Percentiles rank a stretch among this genome's conserved stretches.
phyloP scores from a whole-genome alignment of 2,888 invertebrate species.

The Callimorpha dominula region DNA sequence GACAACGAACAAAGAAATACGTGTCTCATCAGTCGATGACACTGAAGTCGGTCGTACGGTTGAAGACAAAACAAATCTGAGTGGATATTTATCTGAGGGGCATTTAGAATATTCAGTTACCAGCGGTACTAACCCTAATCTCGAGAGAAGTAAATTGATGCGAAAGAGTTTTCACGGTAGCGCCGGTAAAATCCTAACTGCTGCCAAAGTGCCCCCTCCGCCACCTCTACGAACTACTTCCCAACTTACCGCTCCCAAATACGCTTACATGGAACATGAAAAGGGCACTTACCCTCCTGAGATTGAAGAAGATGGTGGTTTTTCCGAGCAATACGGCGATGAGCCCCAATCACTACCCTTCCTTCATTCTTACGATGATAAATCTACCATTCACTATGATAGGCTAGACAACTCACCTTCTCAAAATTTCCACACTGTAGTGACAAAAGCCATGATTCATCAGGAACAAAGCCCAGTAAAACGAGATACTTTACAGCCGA shows the following conservation, averaged over 20 bases:
- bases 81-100: constrained; percentile 95
- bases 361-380: constrained; percentile 85
- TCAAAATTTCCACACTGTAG: constrained; percentile 89
- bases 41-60: constrained; percentile 89
- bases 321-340: constrained; percentile 82
- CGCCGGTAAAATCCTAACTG: constrained; percentile 92
- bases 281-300: constrained; percentile 78
- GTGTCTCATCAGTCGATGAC: constrained; percentile 90
- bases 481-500: constrained; percentile 69
- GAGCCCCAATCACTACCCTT: constrained; percentile 89
- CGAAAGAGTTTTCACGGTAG: constrained; percentile 96
- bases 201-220: constrained; percentile 94
- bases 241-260: constrained; percentile 91
- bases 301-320: constrained; percentile 81
- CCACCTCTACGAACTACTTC: constrained; percentile 95
- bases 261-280: constrained; percentile 84
- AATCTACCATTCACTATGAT: constrained; percentile 73
- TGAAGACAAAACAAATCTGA: constrained; percentile 88
- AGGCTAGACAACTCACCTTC: constrained; percentile 76
- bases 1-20: constrained; percentile 74
- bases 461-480: constrained; percentile 92
- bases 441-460: constrained; percentile 94
- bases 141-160: constrained; percentile 95
- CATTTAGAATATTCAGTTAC: constrained; percentile 92
- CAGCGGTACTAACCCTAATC: constrained; percentile 91